phyloP scores from a whole-genome alignment of 2,113 vertebrate genomes.

The Butastur rufipennis region DNA sequence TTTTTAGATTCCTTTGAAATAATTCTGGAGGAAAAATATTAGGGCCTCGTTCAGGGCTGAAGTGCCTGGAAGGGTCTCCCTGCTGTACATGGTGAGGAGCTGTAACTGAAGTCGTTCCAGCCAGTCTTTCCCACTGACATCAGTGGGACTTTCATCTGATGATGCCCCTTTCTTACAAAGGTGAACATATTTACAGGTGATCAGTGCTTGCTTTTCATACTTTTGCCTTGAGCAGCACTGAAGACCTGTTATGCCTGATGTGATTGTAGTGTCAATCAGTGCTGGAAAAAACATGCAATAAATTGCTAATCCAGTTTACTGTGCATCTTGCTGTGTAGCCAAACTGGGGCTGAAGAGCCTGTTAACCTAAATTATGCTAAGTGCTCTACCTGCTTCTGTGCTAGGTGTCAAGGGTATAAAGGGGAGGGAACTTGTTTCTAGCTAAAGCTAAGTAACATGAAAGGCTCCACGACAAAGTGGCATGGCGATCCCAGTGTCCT shows the following conservation, averaged over 20 bases:
- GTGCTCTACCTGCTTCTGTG: not conserved
- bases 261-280: not conserved
- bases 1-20: not conserved
- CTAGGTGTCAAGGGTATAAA: not conserved
- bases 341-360: not conserved
- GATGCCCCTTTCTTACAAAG: not conserved
- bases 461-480: not conserved
- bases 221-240: not conserved
- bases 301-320: not conserved
- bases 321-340: not conserved
- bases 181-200: not conserved
- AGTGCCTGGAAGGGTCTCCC: not conserved
- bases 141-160: not conserved
- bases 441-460: not conserved
- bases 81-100: rapidly evolving
- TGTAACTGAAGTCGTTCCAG: not conserved
- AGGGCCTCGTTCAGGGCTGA: rapidly evolving
- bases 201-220: not conserved
- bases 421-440: not conserved
- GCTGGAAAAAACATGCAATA: not conserved
- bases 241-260: not conserved
- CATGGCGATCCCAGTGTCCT: not conserved
- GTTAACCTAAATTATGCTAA: not conserved
- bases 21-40: not conserved
- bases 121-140: not conserved